Evolutionary conservation across 2,113 vertebrate species (phyloP), one percentile per base, ranked within the genome.

Genomic region (Thamnophis sirtalis): DNA sequence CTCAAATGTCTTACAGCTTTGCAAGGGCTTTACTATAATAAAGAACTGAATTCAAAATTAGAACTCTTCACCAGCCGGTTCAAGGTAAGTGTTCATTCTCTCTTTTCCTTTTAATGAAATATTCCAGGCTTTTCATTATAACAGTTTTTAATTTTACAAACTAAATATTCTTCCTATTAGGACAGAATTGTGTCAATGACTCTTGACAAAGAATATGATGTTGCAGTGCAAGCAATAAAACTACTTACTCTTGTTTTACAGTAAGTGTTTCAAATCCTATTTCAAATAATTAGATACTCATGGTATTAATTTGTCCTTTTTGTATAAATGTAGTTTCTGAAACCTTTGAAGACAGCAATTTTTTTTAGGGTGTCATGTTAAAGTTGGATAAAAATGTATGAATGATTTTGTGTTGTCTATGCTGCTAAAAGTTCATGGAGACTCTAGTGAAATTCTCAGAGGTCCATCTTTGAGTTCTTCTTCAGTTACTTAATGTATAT

Each of bases 181-280:
- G 99, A 99, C 96, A 98, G 99, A 93, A 99, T 99, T 94, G 99
- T 99, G 91, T 99, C 99, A 94, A 99, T 99, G 99, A 99, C 99
- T 96, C 98, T 99, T 94, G 99, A 99, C 97, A 99, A 99, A 97
- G 99, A 99, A 97, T 99, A 99, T 54, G 99, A 99, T 95, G 99
- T 99, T 95, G 99, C 99, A 97, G 99, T 99, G 90, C 99, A 99
- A 98, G 99, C 99, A 97, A 99, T 99, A 97, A 99, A 99, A 97
- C 98, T 99, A 94, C 98, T 99, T 94, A 99, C 99, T 94, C 98
- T 99, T 95, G 98, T 99, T 96, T 98, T 99, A 97, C 99, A 99
- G 99, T 99, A 98, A 99, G 99, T 98, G 94, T 55, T 43, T 90
- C 80, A 92, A 13, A 56, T 22, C 9, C 33, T 80, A 21, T 80